Conservation (phyloP, 2,797 vertebrate genomes). For the Chaunax sp. region DNA sequence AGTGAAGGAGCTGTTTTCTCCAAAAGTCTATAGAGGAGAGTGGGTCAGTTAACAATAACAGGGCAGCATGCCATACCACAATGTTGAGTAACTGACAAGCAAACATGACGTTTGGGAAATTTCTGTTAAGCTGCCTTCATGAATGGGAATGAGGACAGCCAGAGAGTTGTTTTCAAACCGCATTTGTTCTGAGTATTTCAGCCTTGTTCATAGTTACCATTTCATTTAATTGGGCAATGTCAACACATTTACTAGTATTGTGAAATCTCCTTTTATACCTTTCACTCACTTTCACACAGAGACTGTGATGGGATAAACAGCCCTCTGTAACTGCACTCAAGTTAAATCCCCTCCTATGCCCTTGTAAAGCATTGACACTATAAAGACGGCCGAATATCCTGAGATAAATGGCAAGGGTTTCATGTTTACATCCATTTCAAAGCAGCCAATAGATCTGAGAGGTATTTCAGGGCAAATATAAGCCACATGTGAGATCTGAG, state of each 20-base stretch:
- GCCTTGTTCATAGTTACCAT: constrained; percentile 40
- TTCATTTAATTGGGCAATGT: constrained; percentile 50
- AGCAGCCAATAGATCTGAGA: constrained; percentile 69
- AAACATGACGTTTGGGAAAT: constrained; percentile 55
- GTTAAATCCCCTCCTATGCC: constrained; percentile 43
- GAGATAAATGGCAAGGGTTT: constrained; percentile 45
- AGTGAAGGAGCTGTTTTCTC: constrained; percentile 46
- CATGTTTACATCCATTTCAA: constrained; percentile 73
- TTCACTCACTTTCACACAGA: constrained; percentile 48
- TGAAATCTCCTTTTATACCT: constrained; percentile 44
- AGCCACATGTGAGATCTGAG: constrained; percentile 78
- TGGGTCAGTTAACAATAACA: constrained; percentile 65
- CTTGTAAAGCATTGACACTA: constrained; percentile 42
- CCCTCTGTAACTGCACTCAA: constrained; percentile 21
- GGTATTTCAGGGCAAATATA: constrained; percentile 69
- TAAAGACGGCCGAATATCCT: constrained; percentile 55
- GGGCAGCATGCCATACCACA: constrained; percentile 73
- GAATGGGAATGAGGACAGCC: constrained; percentile 62
- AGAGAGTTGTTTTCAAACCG: constrained; percentile 50
- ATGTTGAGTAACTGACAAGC: constrained; percentile 73
- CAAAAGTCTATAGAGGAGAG: constrained; percentile 39
- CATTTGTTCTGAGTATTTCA: constrained; percentile 60
- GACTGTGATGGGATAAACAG: constrained; percentile 35
- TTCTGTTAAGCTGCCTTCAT: constrained; percentile 36
- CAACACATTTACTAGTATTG: constrained; percentile 54